Conservation (phyloP, 2,888 invertebrate genomes). For the Tenthredo livida region DNA sequence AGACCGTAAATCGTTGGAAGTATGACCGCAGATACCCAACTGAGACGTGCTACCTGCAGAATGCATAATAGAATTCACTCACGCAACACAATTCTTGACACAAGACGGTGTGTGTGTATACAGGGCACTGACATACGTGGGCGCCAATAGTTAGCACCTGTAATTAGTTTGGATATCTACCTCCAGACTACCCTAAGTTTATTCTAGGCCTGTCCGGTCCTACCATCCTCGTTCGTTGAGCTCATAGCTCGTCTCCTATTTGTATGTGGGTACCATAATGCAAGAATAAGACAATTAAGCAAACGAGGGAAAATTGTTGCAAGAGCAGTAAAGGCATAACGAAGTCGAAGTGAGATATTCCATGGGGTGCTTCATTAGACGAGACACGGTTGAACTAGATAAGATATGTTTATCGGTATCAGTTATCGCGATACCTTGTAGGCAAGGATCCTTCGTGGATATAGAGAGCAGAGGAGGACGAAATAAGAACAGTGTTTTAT, state of each 20-base stretch:
- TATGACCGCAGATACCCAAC: conserved; percentile 56
- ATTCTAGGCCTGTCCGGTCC: background rate
- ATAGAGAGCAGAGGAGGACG: background rate
- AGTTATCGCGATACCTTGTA: conserved; percentile 19
- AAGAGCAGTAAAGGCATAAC: background rate
- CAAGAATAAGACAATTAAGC: background rate
- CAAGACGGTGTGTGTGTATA: background rate
- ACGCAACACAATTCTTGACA: background rate
- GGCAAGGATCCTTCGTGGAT: background rate
- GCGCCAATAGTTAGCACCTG: conserved; percentile 54
- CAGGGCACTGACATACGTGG: conserved; percentile 41
- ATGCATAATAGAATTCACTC: background rate
- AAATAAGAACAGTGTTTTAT: conserved; percentile 6
- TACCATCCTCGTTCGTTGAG: background rate
- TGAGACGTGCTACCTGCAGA: conserved; percentile 53
- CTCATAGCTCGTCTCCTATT: background rate
- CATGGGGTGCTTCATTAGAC: conserved; percentile 17
- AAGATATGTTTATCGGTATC: conserved; percentile 18
- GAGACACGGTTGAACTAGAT: conserved; percentile 15
- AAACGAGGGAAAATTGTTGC: background rate
- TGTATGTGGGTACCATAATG: background rate
- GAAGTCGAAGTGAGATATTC: conserved; percentile 25
- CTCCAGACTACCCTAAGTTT: conserved; percentile 29
- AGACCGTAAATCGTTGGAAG: background rate
- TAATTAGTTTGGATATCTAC: conserved; percentile 43